phyloP scores from a whole-genome alignment of 2,113 vertebrate genomes.

The Neotoma lepida region DNA sequence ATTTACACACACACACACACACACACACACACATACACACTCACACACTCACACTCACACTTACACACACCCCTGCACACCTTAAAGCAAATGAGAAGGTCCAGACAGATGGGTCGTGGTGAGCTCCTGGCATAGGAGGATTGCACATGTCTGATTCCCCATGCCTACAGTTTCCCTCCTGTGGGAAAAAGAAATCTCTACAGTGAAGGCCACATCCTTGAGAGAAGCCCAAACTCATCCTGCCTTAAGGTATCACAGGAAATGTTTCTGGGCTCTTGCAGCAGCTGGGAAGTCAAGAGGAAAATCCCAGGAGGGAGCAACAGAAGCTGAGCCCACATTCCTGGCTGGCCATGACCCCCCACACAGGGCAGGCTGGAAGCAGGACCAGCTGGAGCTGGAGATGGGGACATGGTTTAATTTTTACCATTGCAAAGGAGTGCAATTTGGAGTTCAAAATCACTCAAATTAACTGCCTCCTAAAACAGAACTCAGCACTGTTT shows the following conservation, averaged over 20 bases:
- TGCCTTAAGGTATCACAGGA: not conserved
- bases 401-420: not conserved
- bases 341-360: not conserved
- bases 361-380: too few species aligned
- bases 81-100: not conserved
- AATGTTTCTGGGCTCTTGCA: not conserved
- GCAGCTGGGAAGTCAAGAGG: not conserved
- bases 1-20: not conserved
- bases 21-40: not conserved
- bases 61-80: not conserved
- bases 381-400: not conserved
- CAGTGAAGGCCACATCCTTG: not conserved
- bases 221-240: not conserved
- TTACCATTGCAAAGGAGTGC: not conserved
- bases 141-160: too few species aligned
- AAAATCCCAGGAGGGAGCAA: not conserved
- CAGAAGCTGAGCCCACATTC: not conserved
- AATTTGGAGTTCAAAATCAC: slow-evolving; percentile 8
- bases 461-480: slow-evolving; percentile 24
- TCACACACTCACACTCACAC: accelerated
- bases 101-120: not conserved
- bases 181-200: not conserved
- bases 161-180: not conserved
- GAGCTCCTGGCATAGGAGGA: not conserved
- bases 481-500: not conserved